These are phyloP conservation scores for Gymnodraco acuticeps DNA, from an alignment of 2,797 vertebrate genomes.

Conservation along the genomic window DNA sequence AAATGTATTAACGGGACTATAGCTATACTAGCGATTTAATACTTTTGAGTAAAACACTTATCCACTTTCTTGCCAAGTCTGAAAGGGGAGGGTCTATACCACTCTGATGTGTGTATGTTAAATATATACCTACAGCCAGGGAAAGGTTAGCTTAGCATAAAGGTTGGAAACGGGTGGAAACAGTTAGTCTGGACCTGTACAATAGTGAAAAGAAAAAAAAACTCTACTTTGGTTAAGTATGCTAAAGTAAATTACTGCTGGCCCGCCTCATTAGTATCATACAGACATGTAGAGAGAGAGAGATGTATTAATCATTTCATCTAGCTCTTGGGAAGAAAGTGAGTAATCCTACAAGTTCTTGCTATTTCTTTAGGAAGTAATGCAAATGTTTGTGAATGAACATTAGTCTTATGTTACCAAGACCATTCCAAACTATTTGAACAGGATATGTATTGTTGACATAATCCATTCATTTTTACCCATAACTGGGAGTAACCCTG, in stretches of 20 bases:
- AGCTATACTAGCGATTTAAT: not conserved
- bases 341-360: not conserved
- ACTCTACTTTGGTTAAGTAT: no score
- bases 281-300: not conserved
- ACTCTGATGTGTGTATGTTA: not conserved
- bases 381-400: not conserved
- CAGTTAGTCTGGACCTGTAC: not conserved
- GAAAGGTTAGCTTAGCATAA: not conserved
- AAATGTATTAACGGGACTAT: not conserved
- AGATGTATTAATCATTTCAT: not conserved
- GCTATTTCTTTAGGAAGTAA: not conserved
- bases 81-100: not conserved
- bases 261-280: slow-evolving; percentile 3
- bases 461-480: not conserved
- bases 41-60: not conserved
- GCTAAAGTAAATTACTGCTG: not conserved
- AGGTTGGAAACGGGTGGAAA: not conserved
- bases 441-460: not conserved
- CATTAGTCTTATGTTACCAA: not conserved
- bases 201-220: no score
- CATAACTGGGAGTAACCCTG: not conserved
- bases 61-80: not conserved
- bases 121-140: not conserved
- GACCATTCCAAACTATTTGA: not conserved
- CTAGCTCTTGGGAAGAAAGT: not conserved